Evolutionary conservation across 30 jellyfish, hydroid and myxozoan species (phyloP).

Genomic region (Phacellophora camtschatica): DNA sequence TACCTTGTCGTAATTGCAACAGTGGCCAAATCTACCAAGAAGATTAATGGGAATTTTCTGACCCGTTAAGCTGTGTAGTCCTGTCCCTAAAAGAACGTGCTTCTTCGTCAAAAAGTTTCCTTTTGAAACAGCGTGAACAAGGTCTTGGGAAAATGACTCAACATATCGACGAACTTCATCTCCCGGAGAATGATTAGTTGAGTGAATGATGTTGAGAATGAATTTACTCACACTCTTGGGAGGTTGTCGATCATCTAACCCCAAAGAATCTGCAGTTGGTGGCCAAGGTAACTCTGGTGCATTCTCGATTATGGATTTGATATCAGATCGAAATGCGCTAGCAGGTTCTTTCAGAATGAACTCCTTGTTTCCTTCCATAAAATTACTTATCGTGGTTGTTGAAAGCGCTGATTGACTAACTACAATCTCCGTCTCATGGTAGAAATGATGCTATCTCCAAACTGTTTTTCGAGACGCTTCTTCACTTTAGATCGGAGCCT

Average conservation of each 20-base stretch:
- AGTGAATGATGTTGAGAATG: not conserved
- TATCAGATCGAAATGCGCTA: not conserved
- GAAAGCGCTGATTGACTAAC: not conserved
- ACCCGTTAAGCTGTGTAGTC: conserved; percentile 30
- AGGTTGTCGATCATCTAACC: too few relatives aligned
- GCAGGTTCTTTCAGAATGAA: too few relatives aligned
- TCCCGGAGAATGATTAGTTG: conserved; percentile 26
- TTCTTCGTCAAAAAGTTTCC: conserved; percentile 16
- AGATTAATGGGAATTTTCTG: conserved; percentile 2
- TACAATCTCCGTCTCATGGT: conserved; percentile 20
- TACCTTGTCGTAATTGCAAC: conserved; percentile 10
- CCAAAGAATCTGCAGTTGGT: conserved; percentile 13
- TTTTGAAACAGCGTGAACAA: conserved; percentile 21
- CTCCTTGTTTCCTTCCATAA: not conserved
- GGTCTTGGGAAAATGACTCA: not conserved
- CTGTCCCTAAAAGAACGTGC: conserved; percentile 32
- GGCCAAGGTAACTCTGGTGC: conserved; percentile 35
- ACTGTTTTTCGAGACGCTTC: conserved; percentile 6
- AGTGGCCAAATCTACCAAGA: too few relatives aligned
- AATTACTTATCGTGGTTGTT: not conserved
- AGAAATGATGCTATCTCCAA: conserved; percentile 19
- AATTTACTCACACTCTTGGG: conserved; percentile 7
- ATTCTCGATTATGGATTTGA: not conserved
- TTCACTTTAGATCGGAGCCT: conserved; percentile 11
- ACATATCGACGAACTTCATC: too few relatives aligned